Percentiles rank a stretch among this genome's conserved stretches.
These are phyloP conservation scores for Xanthia icteritia DNA, from an alignment of 2,888 invertebrate species.

Conservation along the genomic window DNA sequence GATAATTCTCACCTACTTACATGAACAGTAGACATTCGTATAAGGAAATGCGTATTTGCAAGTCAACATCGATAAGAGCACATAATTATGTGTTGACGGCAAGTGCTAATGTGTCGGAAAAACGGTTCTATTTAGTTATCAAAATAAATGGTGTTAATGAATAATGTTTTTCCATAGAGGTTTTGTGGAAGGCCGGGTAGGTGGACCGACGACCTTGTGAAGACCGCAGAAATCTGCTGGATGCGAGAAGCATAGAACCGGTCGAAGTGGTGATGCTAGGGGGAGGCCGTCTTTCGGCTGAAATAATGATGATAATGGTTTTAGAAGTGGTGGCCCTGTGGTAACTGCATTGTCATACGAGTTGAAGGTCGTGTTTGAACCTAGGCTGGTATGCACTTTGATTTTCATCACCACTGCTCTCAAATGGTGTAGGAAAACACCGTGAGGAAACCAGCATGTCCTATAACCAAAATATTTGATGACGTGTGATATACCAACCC, in stretches of 20 bases:
- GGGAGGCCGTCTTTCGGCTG: no score
- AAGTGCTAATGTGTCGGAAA: conserved; percentile 6
- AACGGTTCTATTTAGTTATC: neutral
- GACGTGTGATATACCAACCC: no score
- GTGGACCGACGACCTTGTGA: no score
- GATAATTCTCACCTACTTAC: conserved; percentile 41
- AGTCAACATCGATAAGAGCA: conserved; percentile 31
- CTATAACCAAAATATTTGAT: neutral
- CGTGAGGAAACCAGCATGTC: neutral
- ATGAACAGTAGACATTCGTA: conserved; percentile 8
- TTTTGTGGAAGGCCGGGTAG: no score
- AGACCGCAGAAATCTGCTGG: no score
- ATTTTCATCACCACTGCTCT: neutral
- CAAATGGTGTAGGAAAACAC: neutral
- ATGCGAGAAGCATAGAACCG: neutral
- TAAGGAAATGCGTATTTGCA: conserved; percentile 58
- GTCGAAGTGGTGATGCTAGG: no score
- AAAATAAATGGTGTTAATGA: no score
- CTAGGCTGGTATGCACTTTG: no score
- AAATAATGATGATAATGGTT: no score
- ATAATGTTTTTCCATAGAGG: neutral
- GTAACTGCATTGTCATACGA: no score
- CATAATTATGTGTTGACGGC: conserved; percentile 7
- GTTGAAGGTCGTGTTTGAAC: no score
- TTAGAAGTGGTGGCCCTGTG: no score